Evolutionary conservation across 2,797 vertebrate genomes (phyloP).

Genomic region (Podargus strigoides): DNA sequence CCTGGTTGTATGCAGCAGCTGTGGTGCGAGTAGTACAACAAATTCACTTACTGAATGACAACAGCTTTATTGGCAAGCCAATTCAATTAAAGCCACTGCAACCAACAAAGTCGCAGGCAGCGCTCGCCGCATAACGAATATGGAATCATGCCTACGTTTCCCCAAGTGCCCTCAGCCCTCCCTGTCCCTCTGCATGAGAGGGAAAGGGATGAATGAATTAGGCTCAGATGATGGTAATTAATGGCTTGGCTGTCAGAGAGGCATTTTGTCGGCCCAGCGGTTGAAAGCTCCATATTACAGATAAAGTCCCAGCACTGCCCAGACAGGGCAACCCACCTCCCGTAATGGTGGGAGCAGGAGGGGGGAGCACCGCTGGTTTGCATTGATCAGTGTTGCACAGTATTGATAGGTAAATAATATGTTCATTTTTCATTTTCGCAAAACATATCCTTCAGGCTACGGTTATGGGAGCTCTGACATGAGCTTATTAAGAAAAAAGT

Average conservation of each 20-base stretch:
- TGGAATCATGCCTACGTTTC: constrained; percentile 84
- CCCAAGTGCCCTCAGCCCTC: constrained; percentile 80
- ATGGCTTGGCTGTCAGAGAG: constrained; percentile 80
- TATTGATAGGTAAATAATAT: constrained; percentile 73
- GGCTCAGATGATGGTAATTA: constrained; percentile 81
- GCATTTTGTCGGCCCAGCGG: constrained; percentile 69
- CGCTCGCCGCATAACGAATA: constrained; percentile 77
- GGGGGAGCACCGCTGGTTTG: neutral
- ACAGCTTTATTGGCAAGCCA: constrained; percentile 90
- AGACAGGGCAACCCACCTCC: constrained; percentile 22
- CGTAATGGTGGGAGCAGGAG: neutral
- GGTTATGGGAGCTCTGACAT: constrained; percentile 41
- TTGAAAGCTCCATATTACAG: constrained; percentile 65
- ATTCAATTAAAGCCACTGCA: constrained; percentile 88
- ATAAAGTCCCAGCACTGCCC: constrained; percentile 58
- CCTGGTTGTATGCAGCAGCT: constrained; percentile 83
- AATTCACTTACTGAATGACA: constrained; percentile 89
- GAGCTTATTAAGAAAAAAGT: constrained; percentile 55
- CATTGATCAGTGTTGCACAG: constrained; percentile 60
- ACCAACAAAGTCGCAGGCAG: constrained; percentile 82
- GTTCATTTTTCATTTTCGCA: constrained; percentile 74
- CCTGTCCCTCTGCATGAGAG: constrained; percentile 80
- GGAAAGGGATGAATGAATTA: constrained; percentile 82
- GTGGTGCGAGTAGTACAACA: constrained; percentile 82
- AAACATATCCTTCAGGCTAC: constrained; percentile 64